Evolutionary conservation across 2,113 vertebrate species (phyloP), one percentile per base, ranked within the genome.

Genomic region (Rhinogobius similis): DNA sequence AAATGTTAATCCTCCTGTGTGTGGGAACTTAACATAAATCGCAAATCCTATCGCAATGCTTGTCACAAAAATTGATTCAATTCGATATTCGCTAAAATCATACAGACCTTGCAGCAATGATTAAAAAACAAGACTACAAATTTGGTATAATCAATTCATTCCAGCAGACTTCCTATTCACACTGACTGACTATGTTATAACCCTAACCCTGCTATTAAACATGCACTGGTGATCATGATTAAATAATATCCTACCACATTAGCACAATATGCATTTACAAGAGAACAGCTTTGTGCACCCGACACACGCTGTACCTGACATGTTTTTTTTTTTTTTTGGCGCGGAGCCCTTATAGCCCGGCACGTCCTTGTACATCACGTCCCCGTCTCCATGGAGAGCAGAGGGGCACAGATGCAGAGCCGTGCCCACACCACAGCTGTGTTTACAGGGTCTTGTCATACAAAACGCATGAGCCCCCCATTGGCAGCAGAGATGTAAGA

Each of bases 341-440:
- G 29, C 20, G 10, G 20, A 61, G 29, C 18, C 58, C 29, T 38
- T 58, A 27, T 29, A 36, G 58, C 20, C 29, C 27, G 3, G 58
- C 29, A 7, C 32, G 12, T 32, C 32, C 58, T 38, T 36, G 58
- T 61, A 61, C 58, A 36, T 20, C 58, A 61, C 20, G 58, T 52
- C 38, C 50, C 23, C 16, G 16, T 53, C 68, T 48, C 78, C 50
- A 56, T 58, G 21, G 55, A 63, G 64, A 8, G 29, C 52, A 2
- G 32, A 53, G 61, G 72, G 53, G 65, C 67, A 39, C 61, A 50
- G 65, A 62, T 68, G 65, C 67, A 65, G 29, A 73, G 65, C 67
- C 20, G 12, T 68, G 62, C 67, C 67, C 75, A 66, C n/a, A 7
- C 68, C 72, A 55, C 83, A 85, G 77, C 79, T 84, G 85, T 84